These are phyloP conservation scores for Dicycla oo DNA, from an alignment of 2,888 invertebrate species.

Conservation along the genomic window DNA sequence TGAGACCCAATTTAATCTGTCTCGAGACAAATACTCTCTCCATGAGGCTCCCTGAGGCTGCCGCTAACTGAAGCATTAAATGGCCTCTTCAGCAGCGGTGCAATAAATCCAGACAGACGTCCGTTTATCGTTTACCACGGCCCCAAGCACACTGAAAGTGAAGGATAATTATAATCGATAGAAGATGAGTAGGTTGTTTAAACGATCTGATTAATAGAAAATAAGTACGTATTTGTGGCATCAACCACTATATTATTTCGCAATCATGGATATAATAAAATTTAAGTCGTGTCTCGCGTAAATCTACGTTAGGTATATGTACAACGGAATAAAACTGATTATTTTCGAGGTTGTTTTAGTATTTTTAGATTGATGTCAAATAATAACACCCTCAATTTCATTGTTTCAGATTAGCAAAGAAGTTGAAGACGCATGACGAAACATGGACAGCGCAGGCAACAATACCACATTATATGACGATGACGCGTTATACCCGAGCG, in stretches of 20 bases:
- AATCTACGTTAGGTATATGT: not conserved
- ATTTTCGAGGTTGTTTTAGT: not conserved
- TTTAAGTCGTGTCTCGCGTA: not conserved
- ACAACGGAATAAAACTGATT: not conserved
- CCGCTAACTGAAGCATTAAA: conserved; percentile 54
- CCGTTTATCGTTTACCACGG: conserved; percentile 28
- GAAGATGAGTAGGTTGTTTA: not conserved
- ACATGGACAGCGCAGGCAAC: conserved; percentile 86
- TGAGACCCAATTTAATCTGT: conserved; percentile 32
- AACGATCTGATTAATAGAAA: not conserved
- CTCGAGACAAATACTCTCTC: conserved; percentile 31
- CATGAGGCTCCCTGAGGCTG: conserved; percentile 10
- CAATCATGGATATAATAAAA: not conserved
- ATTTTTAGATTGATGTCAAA: not conserved
- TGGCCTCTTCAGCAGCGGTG: conserved; percentile 44
- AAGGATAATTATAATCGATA: not conserved
- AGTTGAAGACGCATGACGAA: conserved; percentile 83
- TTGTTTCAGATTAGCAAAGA: conserved; percentile 79
- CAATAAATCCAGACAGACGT: conserved; percentile 41
- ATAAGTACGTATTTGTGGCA: not conserved
- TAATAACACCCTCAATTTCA: conserved; percentile 22
- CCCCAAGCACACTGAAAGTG: conserved; percentile 7
- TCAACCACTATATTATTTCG: too few relatives aligned
- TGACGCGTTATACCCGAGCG: conserved; percentile 71
- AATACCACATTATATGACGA: conserved; percentile 86